These are phyloP conservation scores for Tetraneura akinire DNA, from an alignment of 1,140 invertebrate species.

Conservation along the genomic window DNA sequence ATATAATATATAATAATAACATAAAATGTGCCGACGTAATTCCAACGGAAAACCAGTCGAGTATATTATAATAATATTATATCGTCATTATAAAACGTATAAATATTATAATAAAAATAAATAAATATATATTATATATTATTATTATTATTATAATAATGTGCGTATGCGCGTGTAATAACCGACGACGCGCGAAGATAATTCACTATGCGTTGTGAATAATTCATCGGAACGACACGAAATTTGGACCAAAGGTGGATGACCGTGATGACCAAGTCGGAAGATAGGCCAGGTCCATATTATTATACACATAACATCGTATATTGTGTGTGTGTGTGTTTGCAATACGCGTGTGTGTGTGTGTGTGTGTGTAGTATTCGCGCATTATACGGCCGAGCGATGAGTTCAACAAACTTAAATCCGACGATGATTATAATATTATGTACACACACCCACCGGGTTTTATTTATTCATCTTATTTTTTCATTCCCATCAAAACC, in stretches of 20 bases:
- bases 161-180: neutral
- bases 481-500: neutral
- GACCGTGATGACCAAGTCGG: constrained; percentile 44
- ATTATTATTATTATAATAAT: neutral
- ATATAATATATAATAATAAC: too few relatives aligned
- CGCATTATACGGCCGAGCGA: neutral
- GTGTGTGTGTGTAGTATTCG: neutral
- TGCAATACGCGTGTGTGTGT: neutral
- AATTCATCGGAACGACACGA: constrained; percentile 45
- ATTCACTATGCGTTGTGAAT: constrained; percentile 29
- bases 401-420: constrained; percentile 44
- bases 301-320: neutral
- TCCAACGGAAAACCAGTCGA: too few relatives aligned
- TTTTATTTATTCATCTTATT: constrained; percentile 5
- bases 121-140: too few relatives aligned
- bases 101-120: too few relatives aligned
- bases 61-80: constrained; percentile 12
- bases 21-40: too few relatives aligned
- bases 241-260: constrained; percentile 50
- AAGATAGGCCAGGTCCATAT: constrained; percentile 42
- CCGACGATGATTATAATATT: constrained; percentile 24
- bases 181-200: neutral
- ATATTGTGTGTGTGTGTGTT: too few relatives aligned
- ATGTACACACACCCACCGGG: neutral
- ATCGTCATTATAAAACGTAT: too few relatives aligned